Conservation (phyloP, 2,113 vertebrate species). For the Stigmatopora nigra region DNA sequence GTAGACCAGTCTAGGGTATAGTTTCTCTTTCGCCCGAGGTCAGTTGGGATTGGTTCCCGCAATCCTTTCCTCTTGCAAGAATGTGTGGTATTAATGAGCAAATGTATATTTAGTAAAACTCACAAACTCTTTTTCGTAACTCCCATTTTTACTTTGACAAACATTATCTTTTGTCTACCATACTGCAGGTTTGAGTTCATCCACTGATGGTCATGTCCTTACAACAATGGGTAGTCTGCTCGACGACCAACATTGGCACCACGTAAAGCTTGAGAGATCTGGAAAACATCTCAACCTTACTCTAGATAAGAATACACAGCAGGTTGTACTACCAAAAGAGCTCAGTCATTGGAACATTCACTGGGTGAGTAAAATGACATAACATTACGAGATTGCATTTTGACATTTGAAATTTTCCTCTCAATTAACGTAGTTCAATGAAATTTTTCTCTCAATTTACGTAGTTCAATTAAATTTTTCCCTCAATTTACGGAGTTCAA, state of each 20-base stretch:
- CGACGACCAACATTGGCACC: conserved; percentile 95
- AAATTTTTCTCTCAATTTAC: too few relatives aligned
- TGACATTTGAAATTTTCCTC: not conserved
- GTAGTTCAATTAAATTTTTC: too few relatives aligned
- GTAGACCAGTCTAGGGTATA: too few relatives aligned
- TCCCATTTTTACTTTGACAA: not conserved
- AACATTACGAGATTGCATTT: not conserved
- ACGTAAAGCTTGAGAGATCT: conserved; percentile 77
- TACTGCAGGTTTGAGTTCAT: conserved; percentile 70
- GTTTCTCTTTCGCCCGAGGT: too few relatives aligned
- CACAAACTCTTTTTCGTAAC: not conserved
- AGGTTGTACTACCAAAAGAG: conserved; percentile 76
- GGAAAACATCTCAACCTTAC: conserved; percentile 83
- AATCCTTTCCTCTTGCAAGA: too few relatives aligned
- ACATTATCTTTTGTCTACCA: not conserved
- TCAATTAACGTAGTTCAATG: not conserved
- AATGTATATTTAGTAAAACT: too few relatives aligned
- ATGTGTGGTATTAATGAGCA: too few relatives aligned
- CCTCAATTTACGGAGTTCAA: too few relatives aligned
- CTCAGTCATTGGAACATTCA: conserved; percentile 79
- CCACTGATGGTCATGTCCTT: conserved; percentile 61
- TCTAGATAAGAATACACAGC: conserved; percentile 80
- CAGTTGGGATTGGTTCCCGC: too few relatives aligned
- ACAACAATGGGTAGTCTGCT: conserved; percentile 83
- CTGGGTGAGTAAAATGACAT: conserved; percentile 73